Base-by-base conservation (phyloP, 30 jellyfish, hydroid and myxozoan genomes). In the Catostylus mosaicus region DNA sequence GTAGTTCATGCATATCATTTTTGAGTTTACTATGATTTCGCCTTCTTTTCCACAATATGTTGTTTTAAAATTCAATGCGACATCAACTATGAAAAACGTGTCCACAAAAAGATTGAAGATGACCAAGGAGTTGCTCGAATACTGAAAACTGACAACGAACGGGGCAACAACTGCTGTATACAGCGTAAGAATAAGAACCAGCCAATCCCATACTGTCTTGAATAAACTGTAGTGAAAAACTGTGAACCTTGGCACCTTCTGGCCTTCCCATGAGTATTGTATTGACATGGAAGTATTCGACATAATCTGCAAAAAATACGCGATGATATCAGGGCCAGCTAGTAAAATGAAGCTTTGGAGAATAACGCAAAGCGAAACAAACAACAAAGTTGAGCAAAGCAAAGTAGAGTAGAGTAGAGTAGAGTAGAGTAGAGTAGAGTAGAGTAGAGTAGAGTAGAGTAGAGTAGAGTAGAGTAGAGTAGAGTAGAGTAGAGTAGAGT, bases 91-190 rank as follows among this genome's bases (percentile, higher is more conserved):
- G 80, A 85, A 92, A 65, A 92, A 37, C 77, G 48, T 36, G 87
- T 92, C 95, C 29, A 87, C 96, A 33, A 78, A 20, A 2, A 84
- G 71, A 43, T 85, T 88, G 79, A 85, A 86, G 40, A 78, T 32
- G 2, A 57, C 50, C 91, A 92, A 7, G 11, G 38, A 63, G 11
- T 12, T 0, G 34, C 66, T 72, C 65, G 52, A 26, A 67, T 72
- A 78, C 11, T 67, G 59, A 64, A 92, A 92, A 48, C 95, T 67
- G 80, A 85, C 91, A 10, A 78, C 91, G 66, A 92, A 92, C 30
- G 98, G 98, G n/a, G 82, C 96, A 34, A 85, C 92, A 9, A 82
- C 94, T 3, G 95, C 90, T 48, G 96, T 85, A 75, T 85, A 85
- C 56, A 92, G 68, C 0, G 92, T 92, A 0, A 84, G 81, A 32